Evolutionary conservation across 2,888 invertebrate species (phyloP), one percentile per base, ranked within the genome.

Genomic region (Ornithoptera priamus): DNA sequence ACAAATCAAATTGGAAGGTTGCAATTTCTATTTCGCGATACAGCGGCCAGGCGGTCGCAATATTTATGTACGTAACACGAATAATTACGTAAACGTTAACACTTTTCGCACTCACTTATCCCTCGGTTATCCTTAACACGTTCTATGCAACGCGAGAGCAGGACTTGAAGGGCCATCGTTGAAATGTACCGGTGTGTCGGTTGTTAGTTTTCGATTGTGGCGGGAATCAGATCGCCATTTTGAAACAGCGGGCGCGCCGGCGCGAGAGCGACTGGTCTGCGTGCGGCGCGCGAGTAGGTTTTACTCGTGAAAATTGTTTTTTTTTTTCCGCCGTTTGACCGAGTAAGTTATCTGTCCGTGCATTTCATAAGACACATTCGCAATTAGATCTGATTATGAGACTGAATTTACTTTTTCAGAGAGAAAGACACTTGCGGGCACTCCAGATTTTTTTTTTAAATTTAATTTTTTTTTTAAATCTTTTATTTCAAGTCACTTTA

Each of bases 291-390:
- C 70, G 65, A 71, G 70, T 71, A 71, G 65, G 70, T 71, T 71
- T 71, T 71, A 71, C 70, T 71, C 67, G 70, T 71, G 70, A 71
- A 71, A 71, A 71, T 71, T 68, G 67, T 67, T 71, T 12, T 46
- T 67, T 69, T 70, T 70, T 70, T 70, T 65, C 64, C 70, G 67
- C 56, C 56, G 64, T 67, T 67, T 70, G 64, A 67, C 67, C 70
- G 67, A 71, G 67, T 67, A 67, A 71, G 70, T 67, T 71, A 71
- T 71, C 70, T 71, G 70, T 46, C 70, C 67, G 70, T 67, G 70
- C 70, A 67, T 71, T 71, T 71, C 70, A 67, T 71, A 71, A 71
- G 67, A 36, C 57, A 63, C 64, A 64, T 46, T 64, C 64, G 70
- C 42, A 67, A 62, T 64, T 64, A 71, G 42, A 68, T 62, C 64